Evolutionary conservation across 2,113 vertebrate genomes (phyloP).

Genomic region (Archilochus colubris): DNA sequence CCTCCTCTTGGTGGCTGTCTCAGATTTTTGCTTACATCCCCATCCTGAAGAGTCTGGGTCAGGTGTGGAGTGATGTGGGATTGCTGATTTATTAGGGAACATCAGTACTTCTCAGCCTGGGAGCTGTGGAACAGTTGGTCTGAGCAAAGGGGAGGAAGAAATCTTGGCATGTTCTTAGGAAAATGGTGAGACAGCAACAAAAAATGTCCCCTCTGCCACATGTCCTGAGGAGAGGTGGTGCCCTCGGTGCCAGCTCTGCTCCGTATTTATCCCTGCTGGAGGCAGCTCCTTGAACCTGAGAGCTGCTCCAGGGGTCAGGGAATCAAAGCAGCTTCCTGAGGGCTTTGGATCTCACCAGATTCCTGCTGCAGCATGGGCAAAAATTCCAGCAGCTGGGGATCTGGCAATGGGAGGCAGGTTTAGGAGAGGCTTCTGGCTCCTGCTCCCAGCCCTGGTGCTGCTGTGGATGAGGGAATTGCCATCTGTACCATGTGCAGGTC

Average conservation of each 20-base stretch:
- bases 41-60: not conserved
- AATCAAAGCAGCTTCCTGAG: not conserved
- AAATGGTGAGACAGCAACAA: not conserved
- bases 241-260: not conserved
- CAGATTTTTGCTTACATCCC: not conserved
- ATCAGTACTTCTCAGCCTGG: not conserved
- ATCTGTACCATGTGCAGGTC: not conserved
- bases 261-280: not conserved
- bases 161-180: not conserved
- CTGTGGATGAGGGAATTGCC: fast-evolving
- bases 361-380: not conserved
- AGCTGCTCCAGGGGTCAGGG: not conserved
- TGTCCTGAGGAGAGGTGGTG: not conserved
- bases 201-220: not conserved
- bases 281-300: not conserved
- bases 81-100: not conserved
- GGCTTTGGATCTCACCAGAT: not conserved
- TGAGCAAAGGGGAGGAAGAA: not conserved
- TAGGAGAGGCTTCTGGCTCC: not conserved
- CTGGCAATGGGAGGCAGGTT: not conserved
- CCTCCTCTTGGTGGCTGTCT: not conserved
- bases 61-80: fast-evolving
- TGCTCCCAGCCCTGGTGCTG: not conserved
- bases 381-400: not conserved
- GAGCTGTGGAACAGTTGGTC: fast-evolving